Conservation (phyloP, 2,797 vertebrate genomes). For the Onychomys arenicola region DNA sequence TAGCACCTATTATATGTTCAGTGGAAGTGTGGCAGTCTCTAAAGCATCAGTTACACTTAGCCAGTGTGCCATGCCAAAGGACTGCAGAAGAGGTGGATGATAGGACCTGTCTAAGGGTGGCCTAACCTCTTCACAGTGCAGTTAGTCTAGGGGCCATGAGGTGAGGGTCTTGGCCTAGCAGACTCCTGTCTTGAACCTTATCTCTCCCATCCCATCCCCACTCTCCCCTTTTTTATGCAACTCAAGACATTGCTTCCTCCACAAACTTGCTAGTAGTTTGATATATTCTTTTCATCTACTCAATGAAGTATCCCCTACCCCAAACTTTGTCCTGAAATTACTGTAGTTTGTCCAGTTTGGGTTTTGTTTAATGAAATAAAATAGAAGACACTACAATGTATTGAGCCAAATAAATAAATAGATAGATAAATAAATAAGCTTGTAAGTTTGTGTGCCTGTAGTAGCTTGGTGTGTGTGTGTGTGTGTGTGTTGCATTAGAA, state of each 20-base stretch:
- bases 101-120: neutral
- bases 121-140: neutral
- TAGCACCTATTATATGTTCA: neutral
- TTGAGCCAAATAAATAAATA: neutral
- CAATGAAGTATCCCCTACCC: neutral
- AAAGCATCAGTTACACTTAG: neutral
- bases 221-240: neutral
- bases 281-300: constrained; percentile 13
- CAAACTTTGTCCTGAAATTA: constrained; percentile 17
- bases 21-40: neutral
- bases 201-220: neutral
- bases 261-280: constrained; percentile 34
- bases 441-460: neutral
- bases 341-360: neutral
- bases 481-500: neutral
- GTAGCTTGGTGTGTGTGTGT: neutral
- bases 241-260: neutral
- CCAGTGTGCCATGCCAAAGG: neutral
- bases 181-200: neutral
- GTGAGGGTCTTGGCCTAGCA: neutral
- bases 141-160: neutral
- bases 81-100: neutral
- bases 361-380: constrained; percentile 19
- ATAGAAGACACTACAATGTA: neutral
- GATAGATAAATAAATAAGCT: neutral